Percentiles rank a stretch among this genome's conserved stretches.
These are phyloP conservation scores for Tamandua tetradactyla DNA, from an alignment of 2,797 vertebrate species.

Conservation along the genomic window DNA sequence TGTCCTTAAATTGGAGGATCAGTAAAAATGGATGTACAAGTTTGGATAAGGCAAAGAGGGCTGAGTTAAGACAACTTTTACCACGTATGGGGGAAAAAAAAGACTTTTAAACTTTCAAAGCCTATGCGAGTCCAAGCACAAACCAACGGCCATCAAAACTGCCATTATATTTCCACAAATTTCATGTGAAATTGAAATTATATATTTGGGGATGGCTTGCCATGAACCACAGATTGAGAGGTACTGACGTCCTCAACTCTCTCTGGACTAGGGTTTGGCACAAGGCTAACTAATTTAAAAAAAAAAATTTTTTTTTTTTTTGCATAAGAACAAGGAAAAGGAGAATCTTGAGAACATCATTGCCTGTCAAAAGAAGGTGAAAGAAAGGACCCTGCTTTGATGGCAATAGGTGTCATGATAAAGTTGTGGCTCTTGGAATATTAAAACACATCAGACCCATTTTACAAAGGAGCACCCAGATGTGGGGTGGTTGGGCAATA, in stretches of 20 bases:
- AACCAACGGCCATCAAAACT: too few species aligned
- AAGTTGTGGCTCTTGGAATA: not conserved
- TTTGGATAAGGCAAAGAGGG: not conserved
- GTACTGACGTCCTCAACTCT: not conserved
- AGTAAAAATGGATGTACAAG: not conserved
- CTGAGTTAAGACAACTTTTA: not conserved
- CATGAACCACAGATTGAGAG: not conserved
- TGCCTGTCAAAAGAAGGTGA: too few species aligned
- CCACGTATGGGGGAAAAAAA: not conserved
- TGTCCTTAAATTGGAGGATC: not conserved
- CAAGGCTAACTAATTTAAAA: not conserved
- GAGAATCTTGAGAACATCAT: not conserved
- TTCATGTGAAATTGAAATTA: not conserved
- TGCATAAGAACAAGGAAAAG: not conserved
- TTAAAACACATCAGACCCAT: not conserved
- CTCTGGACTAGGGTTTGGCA: not conserved
- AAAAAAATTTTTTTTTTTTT: not conserved
- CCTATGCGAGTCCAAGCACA: not conserved
- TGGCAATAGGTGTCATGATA: not conserved
- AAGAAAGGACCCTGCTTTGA: not conserved
- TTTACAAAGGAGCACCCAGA: fast-evolving
- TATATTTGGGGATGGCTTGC: not conserved
- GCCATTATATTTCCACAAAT: not conserved
- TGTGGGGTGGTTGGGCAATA: too few species aligned
- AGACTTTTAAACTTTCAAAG: not conserved